Evolutionary conservation across 2,888 invertebrate species (phyloP).

Genomic region (Subacronicta megacephala): DNA sequence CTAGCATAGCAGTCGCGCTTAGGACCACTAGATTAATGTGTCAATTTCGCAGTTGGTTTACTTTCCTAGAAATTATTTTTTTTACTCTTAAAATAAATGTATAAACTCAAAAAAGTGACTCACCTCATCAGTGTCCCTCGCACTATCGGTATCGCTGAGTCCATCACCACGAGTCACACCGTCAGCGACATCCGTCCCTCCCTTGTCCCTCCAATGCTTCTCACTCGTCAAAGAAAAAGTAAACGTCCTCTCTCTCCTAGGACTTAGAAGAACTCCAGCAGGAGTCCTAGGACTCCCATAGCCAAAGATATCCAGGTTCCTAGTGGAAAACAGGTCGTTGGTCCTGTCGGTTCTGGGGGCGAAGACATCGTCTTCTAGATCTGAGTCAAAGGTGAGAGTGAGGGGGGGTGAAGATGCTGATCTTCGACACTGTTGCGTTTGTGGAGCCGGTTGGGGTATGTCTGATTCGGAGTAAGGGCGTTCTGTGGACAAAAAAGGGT

Average conservation of each 20-base stretch:
- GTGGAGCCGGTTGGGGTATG: constrained; percentile 68
- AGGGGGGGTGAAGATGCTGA: constrained; percentile 83
- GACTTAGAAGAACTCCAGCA: constrained; percentile 81
- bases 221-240: constrained; percentile 82
- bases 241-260: constrained; percentile 80
- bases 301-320: constrained; percentile 82
- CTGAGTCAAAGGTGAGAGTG: constrained; percentile 77
- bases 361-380: constrained; percentile 87
- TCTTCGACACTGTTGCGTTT: constrained; percentile 70
- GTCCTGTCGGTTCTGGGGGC: constrained; percentile 74
- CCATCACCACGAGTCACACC: constrained; percentile 59
- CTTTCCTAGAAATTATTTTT: too few relatives aligned
- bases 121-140: constrained; percentile 77
- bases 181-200: constrained; percentile 83
- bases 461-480: constrained; percentile 85
- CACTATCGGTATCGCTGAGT: constrained; percentile 28
- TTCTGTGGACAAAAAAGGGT: constrained; percentile 66
- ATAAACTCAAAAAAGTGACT: too few relatives aligned
- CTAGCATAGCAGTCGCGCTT: too few relatives aligned
- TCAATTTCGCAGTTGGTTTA: too few relatives aligned
- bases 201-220: constrained; percentile 86
- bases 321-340: constrained; percentile 81
- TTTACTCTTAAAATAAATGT: too few relatives aligned
- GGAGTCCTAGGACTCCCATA: constrained; percentile 81
- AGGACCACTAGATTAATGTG: too few relatives aligned